Evolutionary conservation across 2,888 invertebrate species (phyloP), one percentile per base, ranked within the genome.

Genomic region (Nasonia oneida): DNA sequence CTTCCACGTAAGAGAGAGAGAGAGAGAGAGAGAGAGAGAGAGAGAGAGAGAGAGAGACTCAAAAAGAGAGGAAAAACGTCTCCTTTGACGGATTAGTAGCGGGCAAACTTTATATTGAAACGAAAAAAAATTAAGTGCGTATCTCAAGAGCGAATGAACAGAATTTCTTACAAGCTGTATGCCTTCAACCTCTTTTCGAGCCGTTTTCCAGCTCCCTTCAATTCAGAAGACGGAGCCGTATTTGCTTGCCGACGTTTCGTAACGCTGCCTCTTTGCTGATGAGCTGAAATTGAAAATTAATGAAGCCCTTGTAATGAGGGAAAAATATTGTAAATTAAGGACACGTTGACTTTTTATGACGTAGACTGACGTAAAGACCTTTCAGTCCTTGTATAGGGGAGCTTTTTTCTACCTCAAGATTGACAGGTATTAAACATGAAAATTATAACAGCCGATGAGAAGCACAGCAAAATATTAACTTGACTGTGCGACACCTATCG

Each of bases 91-190:
- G 78, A 81, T 85, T 81, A 47, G 42, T 37, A 47, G 64, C 6
- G n/a, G 39, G 14, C 50, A 18, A 81, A 76, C n/a, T 84, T 78
- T 82, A 70, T 77, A 73, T 77, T 50, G 33, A 78, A 57, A 64
- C 3, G 6, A 29, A 67, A 78, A 81, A 83, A 81, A 77, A 84
- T 84, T 74, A 84, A 84, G 29, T 81, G 67, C 73, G 73, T 71
- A 78, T 83, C 61, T 57, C 71, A 8, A 61, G 10, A 33, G 33
- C 37, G 67, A 81, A 64, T 75, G 50, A 57, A 57, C 73, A 1
- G 14, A 14, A 33, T 50, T 47, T 47, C 6, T n/a, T 15, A n/a
- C 33, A n/a, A 15, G 8, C 50, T 39, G 14, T 64, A 12, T 29
- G 76, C 67, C 50, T 82, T 76, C 76, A 82, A 76, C 67, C 76